Conservation (phyloP, 2,797 vertebrate genomes). For the Hybognathus amarus region DNA sequence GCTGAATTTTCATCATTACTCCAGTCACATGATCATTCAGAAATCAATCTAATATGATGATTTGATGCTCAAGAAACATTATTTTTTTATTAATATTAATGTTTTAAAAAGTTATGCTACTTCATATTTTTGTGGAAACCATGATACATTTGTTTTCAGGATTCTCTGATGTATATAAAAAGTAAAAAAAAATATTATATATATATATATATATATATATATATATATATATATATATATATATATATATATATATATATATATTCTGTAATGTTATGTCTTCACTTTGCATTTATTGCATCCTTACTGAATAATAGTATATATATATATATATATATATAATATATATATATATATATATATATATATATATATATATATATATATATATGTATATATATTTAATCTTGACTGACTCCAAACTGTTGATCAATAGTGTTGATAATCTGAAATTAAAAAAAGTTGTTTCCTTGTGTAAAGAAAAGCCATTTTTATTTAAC, state of each 20-base stretch:
- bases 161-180: too few relatives aligned
- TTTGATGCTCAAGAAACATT: background rate
- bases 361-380: too few relatives aligned
- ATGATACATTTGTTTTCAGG: too few relatives aligned
- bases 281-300: background rate
- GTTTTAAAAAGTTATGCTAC: background rate
- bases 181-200: too few relatives aligned
- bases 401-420: background rate
- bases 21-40: background rate
- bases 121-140: background rate
- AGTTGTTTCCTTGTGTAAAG: background rate
- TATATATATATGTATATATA: too few relatives aligned
- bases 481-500: background rate
- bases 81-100: background rate
- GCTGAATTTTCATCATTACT: background rate
- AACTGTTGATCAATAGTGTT: background rate
- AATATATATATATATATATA: too few relatives aligned
- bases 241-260: too few relatives aligned
- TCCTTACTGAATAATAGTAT: background rate
- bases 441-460: too few relatives aligned
- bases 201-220: too few relatives aligned
- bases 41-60: background rate
- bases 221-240: too few relatives aligned
- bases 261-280: background rate
- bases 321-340: too few relatives aligned